Evolutionary conservation across 2,888 invertebrate species (phyloP).

Genomic region (Aromia moschata): DNA sequence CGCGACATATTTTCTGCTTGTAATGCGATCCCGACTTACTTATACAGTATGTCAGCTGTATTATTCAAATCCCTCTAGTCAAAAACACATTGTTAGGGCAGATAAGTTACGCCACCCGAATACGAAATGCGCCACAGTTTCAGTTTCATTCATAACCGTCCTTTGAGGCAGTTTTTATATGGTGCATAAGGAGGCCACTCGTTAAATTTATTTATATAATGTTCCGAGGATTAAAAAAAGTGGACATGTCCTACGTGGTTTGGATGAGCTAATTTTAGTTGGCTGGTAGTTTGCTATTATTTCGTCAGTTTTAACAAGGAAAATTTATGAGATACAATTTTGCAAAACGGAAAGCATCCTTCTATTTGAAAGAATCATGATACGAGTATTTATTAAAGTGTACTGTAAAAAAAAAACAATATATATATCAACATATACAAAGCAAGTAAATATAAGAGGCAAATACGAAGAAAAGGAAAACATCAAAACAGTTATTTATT

Average conservation of each 20-base stretch:
- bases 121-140: slow-evolving; percentile 31
- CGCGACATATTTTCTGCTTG: slow-evolving; percentile 38
- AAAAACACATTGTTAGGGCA: slow-evolving; percentile 51
- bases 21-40: slow-evolving; percentile 46
- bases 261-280: too few relatives aligned
- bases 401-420: too few relatives aligned
- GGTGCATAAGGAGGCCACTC: neutral
- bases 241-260: neutral
- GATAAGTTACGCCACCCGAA: slow-evolving; percentile 35
- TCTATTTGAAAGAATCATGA: too few relatives aligned
- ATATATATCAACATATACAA: too few relatives aligned
- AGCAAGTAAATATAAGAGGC: too few relatives aligned
- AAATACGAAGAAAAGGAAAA: too few relatives aligned
- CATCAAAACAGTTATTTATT: too few relatives aligned
- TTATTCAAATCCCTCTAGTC: slow-evolving; percentile 44
- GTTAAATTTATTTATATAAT: neutral
- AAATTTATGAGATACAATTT: too few relatives aligned
- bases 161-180: neutral
- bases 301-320: too few relatives aligned
- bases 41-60: slow-evolving; percentile 46
- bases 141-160: slow-evolving; percentile 37
- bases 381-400: too few relatives aligned
- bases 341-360: too few relatives aligned
- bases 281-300: too few relatives aligned
- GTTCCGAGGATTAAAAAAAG: neutral